Evolutionary conservation across 2,797 vertebrate species (phyloP), one percentile per base, ranked within the genome.

Genomic region (Aviceda cuculoides): DNA sequence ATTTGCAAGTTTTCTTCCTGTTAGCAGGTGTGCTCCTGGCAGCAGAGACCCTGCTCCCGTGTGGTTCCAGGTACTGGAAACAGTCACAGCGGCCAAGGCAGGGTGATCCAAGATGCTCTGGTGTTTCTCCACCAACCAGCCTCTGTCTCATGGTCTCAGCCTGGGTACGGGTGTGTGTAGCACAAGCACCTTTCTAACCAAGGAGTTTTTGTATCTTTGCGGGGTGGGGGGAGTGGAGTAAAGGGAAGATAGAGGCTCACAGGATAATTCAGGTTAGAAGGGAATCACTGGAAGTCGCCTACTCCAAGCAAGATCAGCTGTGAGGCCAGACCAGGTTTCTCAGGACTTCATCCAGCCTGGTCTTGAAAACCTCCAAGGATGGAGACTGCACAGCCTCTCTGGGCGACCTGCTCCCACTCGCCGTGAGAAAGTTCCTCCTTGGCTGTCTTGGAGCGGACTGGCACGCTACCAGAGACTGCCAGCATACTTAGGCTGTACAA

Each of bases 131-230:
- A 35, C 15, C 13, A 1, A 33, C 11, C 39, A 53, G 21, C 29
- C 58, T 40, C 7, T 75, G 28, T 17, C 49, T 58, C 11, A 0
- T 9, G 39, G 33, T 59, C 59, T 73, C 15, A 3, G 35, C 72
- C 68, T 10, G 2, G 14, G 7, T 8, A 31, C 1, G 2, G 10
- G 11, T 25, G 6, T 6, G 21, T 49, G 52, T 15, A 61, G 31
- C 21, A 29, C 10, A 3, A 84, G 3, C 40, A 31, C 9, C 35
- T 72, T 75, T 55, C 49, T 46, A 53, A 68, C 3, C 21, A 26
- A 65, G 24, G 24, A 22, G 9, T 12, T 14, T 20, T 52, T 59
- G 10, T 8, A n/a, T 15, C n/a, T 59, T n/a, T 4, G 2, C n/a
- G n/a, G n/a, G n/a, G n/a, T n/a, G 10, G 13, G 10, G 10, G 9